A percentile compares a stretch with the other conserved stretches of the same genome.
Evolutionary conservation across 2,888 invertebrate species (phyloP).

Genomic region (Erannis defoliaria): DNA sequence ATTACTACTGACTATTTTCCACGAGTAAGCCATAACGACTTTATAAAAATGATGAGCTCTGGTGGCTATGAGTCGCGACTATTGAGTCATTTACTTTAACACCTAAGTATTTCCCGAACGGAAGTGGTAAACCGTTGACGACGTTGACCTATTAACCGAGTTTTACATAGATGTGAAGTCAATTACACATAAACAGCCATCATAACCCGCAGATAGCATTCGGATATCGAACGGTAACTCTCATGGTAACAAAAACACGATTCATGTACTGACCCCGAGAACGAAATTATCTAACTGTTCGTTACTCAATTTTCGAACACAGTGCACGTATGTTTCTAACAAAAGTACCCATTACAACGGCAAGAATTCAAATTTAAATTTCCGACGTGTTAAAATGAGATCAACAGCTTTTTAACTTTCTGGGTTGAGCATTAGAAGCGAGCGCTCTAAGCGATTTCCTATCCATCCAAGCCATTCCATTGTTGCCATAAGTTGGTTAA

Average conservation of each 20-base stretch:
- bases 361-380: constrained; percentile 59
- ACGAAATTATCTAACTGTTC: constrained; percentile 76
- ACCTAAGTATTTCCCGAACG: constrained; percentile 42
- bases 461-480: constrained; percentile 47
- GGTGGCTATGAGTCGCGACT: constrained; percentile 19
- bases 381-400: constrained; percentile 57
- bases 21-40: constrained; percentile 23
- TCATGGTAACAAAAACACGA: constrained; percentile 64
- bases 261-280: constrained; percentile 64
- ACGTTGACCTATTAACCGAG: constrained; percentile 67
- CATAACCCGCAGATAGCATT: constrained; percentile 44
- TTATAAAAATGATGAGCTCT: constrained; percentile 30
- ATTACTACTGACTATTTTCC: constrained; percentile 44
- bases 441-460: constrained; percentile 39
- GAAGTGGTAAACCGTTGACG: constrained; percentile 45
- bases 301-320: constrained; percentile 65
- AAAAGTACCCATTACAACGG: constrained; percentile 57
- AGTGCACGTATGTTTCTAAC: constrained; percentile 61
- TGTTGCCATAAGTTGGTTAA: constrained; percentile 45
- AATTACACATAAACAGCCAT: constrained; percentile 60
- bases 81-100: constrained; percentile 50
- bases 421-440: constrained; percentile 47
- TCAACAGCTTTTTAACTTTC: constrained; percentile 54
- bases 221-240: constrained; percentile 67
- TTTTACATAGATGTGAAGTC: constrained; percentile 57